Evolutionary conservation across 2,113 vertebrate species (phyloP).

Genomic region (Odocoileus virginianus): DNA sequence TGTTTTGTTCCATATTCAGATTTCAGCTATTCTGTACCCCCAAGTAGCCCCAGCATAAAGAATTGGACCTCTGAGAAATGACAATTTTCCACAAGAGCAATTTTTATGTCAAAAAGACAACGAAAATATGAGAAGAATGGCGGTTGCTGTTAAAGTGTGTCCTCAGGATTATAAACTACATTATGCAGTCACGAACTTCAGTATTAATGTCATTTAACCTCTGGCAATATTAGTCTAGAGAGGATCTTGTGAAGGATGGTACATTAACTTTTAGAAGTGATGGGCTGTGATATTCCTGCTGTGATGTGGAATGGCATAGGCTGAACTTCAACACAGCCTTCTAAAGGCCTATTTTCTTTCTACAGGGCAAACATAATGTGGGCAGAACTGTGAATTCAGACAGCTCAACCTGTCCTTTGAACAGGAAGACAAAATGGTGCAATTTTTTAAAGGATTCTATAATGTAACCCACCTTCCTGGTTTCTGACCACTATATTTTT

Average conservation of each 20-base stretch:
- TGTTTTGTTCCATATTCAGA: constrained; percentile 23
- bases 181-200: constrained; percentile 66
- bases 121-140: constrained; percentile 29
- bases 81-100: constrained; percentile 69
- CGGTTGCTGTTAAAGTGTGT: constrained; percentile 62
- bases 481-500: background rate
- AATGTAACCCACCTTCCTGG: background rate
- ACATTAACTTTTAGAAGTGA: constrained; percentile 69
- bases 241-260: constrained; percentile 44
- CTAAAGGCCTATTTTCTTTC: background rate
- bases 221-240: constrained; percentile 70
- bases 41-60: constrained; percentile 20
- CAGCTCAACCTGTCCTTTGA: background rate
- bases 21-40: constrained; percentile 33
- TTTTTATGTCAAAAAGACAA: constrained; percentile 53
- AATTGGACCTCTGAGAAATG: constrained; percentile 57
- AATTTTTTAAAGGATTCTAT: background rate
- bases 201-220: constrained; percentile 71
- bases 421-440: background rate
- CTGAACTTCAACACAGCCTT: constrained; percentile 23
- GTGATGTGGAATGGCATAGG: constrained; percentile 27
- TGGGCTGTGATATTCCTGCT: constrained; percentile 40
- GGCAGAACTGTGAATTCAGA: constrained; percentile 13
- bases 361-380: background rate
- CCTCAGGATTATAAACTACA: constrained; percentile 57